These are phyloP conservation scores for Harpegnathos saltator DNA, from an alignment of 1,140 invertebrate species.

Conservation along the genomic window DNA sequence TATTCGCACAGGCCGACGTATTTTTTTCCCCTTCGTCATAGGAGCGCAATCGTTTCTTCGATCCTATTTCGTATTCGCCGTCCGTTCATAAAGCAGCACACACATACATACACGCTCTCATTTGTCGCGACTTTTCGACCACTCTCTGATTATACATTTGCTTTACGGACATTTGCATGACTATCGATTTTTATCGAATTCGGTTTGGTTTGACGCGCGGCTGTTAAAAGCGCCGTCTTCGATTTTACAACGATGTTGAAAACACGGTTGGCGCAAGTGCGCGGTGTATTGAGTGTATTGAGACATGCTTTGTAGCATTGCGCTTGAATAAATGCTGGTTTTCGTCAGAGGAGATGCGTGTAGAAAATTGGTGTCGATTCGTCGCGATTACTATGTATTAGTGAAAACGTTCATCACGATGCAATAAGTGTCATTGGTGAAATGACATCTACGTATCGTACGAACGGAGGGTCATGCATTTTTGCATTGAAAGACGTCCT, in stretches of 20 bases:
- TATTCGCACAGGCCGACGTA: conserved; percentile 57
- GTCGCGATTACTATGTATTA: conserved; percentile 52
- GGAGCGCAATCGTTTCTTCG: conserved; percentile 1
- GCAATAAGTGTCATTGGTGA: conserved; percentile 47
- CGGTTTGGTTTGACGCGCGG: neutral
- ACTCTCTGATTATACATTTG: conserved; percentile 33
- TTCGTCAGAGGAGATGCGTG: conserved; percentile 45
- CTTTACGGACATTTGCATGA: neutral
- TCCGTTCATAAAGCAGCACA: conserved; percentile 32
- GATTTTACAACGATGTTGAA: neutral
- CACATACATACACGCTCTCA: neutral
- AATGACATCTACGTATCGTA: conserved; percentile 44
- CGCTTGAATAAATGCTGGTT: conserved; percentile 38
- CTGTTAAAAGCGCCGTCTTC: neutral
- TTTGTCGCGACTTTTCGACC: conserved; percentile 5
- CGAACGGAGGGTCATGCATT: conserved; percentile 34
- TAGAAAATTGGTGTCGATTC: conserved; percentile 44
- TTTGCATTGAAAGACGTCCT: conserved; percentile 46
- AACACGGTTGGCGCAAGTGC: conserved; percentile 14
- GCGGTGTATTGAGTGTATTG: conserved; percentile 29
- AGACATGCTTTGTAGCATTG: conserved; percentile 10
- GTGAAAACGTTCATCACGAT: conserved; percentile 54
- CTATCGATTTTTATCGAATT: conserved; percentile 7
- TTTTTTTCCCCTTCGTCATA: conserved; percentile 59
- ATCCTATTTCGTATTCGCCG: conserved; percentile 12